Conservation (phyloP, 2,888 invertebrate genomes). For the Mesopsocus fuscifrons region DNA sequence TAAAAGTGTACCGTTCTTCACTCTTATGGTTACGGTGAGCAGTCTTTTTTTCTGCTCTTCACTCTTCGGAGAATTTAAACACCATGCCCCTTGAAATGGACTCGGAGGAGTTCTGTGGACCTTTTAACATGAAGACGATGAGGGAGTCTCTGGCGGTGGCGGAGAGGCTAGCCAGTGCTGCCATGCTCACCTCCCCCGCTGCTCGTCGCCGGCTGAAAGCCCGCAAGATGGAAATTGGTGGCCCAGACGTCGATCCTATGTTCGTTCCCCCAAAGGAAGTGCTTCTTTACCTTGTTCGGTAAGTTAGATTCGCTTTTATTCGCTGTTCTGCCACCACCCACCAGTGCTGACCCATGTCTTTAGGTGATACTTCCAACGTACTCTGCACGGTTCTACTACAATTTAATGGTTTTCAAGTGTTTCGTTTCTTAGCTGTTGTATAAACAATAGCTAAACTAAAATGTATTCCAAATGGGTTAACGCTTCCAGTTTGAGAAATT, state of each 20-base stretch:
- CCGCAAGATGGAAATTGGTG: constrained; percentile 32
- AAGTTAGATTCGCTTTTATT: too few species aligned
- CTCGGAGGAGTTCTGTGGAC: background rate
- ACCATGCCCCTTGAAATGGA: too few species aligned
- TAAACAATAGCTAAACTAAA: too few species aligned
- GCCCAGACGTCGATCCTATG: constrained; percentile 23
- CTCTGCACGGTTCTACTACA: too few species aligned
- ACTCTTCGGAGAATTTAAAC: too few species aligned
- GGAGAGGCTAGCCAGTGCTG: constrained; percentile 35
- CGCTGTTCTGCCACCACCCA: background rate
- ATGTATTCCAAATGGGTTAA: too few species aligned
- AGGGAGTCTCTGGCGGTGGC: constrained; percentile 32
- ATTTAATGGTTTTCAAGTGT: background rate
- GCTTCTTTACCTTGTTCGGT: constrained; percentile 44
- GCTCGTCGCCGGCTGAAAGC: constrained; percentile 34
- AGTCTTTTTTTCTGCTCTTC: too few species aligned
- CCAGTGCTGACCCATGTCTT: constrained; percentile 9
- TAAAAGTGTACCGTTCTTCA: too few species aligned
- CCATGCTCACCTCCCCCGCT: constrained; percentile 35
- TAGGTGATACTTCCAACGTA: background rate
- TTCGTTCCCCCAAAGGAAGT: constrained; percentile 40
- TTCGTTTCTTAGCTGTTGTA: too few species aligned
- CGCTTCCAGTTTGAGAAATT: too few species aligned
- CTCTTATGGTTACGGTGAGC: too few species aligned
- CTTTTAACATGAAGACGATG: constrained; percentile 17